These are phyloP conservation scores for Ciconia boyciana DNA, from an alignment of 2,113 vertebrate genomes.

Conservation along the genomic window DNA sequence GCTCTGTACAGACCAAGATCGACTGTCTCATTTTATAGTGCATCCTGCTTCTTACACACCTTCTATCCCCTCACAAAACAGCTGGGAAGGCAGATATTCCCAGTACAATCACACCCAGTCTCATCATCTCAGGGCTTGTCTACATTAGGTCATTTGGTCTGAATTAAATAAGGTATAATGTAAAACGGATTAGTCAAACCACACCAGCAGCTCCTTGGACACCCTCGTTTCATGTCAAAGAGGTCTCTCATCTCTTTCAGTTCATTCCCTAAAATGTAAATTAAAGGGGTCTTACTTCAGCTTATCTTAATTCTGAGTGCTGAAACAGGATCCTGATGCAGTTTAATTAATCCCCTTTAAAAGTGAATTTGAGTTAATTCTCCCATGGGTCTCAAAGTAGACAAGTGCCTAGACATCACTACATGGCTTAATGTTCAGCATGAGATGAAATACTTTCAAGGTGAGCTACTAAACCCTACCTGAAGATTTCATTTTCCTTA, in stretches of 20 bases:
- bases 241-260: not conserved
- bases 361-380: slow-evolving; percentile 24
- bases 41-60: not conserved
- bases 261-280: not conserved
- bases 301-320: not conserved
- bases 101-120: not conserved
- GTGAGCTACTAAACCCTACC: not conserved
- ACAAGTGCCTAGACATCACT: not conserved
- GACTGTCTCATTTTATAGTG: not conserved
- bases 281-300: slow-evolving; percentile 17
- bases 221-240: not conserved
- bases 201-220: not conserved
- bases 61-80: not conserved
- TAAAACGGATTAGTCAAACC: not conserved
- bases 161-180: not conserved
- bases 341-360: slow-evolving; percentile 46
- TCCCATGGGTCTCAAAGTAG: not conserved
- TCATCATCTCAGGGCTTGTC: not conserved
- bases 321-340: not conserved
- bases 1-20: not conserved
- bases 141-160: not conserved
- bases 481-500: slow-evolving; percentile 11
- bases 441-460: not conserved
- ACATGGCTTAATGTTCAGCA: not conserved
- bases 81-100: not conserved